Base-by-base conservation (phyloP, 2,113 vertebrate genomes). In the Sturnira hondurensis region DNA sequence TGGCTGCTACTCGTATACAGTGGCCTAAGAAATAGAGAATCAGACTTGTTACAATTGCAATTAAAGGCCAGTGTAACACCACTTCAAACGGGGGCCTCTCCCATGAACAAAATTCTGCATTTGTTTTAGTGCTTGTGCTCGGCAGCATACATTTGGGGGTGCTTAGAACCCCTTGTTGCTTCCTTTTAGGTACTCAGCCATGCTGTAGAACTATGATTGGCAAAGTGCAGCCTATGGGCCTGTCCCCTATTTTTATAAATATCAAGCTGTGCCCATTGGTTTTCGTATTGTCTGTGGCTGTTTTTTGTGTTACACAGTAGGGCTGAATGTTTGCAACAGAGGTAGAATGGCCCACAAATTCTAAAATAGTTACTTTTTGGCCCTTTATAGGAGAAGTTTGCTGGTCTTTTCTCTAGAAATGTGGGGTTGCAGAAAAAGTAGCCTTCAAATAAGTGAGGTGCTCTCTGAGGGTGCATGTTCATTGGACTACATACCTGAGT, bases 161-260 rank as follows among this genome's bases (percentile, higher is more conserved):
- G 13, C 36, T 74, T 45, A 56, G 58, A 91, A 8, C 52, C 26
- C 22, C 26, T 54, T 95, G 86, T 80, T 90, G 22, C 50, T 96
- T 93, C 50, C n/a, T 76, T 76, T 84, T 83, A n/a, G 7, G 22
- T 81, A 38, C 58, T 74, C 36, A 85, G 36, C 36, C 24, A 1
- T 63, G 22, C 22, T 85, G 0, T 71, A 41, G 86, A 67, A 82
- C 4, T 73, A 16, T 17, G 13, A 20, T 65, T 91, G 84, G 67
- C 80, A 84, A 77, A 95, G 56, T 71, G 38, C n/a, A 70, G 33
- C 47, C 47, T 80, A 2, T 65, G 47, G 33, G 36, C 28, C 15
- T 93, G 43, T 19, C 50, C 8, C 47, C 45, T 89, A 8, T 86
- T 94, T 70, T 86, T 90, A 4, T 91, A 68, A 94, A 84, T 94